phyloP scores from a whole-genome alignment of 2,113 vertebrate species.

The Canis aureus region DNA sequence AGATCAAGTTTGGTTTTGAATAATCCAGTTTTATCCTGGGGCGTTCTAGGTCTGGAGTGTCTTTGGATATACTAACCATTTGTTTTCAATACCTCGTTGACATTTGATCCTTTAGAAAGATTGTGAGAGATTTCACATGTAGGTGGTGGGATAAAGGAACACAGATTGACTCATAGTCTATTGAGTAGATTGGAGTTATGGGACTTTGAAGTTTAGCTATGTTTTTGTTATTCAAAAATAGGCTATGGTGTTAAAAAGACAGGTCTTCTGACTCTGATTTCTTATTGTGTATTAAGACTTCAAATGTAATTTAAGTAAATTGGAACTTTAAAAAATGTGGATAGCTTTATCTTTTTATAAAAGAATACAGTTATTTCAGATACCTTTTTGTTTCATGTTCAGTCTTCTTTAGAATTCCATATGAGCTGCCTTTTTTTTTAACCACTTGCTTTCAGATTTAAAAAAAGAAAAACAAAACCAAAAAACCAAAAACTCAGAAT shows the following conservation, averaged over 20 bases:
- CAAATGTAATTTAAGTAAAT: conserved; percentile 43
- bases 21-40: not conserved
- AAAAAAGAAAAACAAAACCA: not conserved
- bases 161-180: not conserved
- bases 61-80: conserved; percentile 17
- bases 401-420: conserved; percentile 40
- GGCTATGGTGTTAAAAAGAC: not conserved
- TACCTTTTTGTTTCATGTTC: conserved; percentile 61
- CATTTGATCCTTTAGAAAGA: conserved; percentile 53
- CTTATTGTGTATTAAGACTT: not conserved
- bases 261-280: not conserved
- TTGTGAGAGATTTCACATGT: conserved; percentile 48
- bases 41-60: not conserved
- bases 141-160: conserved; percentile 27
- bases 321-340: conserved; percentile 40
- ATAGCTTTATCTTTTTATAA: conserved; percentile 34
- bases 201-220: conserved; percentile 6
- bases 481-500: conserved; percentile 60
- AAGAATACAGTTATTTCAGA: conserved; percentile 56
- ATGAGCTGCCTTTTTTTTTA: conserved; percentile 49
- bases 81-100: conserved; percentile 50
- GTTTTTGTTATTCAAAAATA: conserved; percentile 50
- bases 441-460: conserved; percentile 55
- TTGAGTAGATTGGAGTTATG: not conserved
- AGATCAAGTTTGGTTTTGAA: conserved; percentile 43